Conservation (phyloP, 2,797 vertebrate species). For the Cheirogaleus major region DNA sequence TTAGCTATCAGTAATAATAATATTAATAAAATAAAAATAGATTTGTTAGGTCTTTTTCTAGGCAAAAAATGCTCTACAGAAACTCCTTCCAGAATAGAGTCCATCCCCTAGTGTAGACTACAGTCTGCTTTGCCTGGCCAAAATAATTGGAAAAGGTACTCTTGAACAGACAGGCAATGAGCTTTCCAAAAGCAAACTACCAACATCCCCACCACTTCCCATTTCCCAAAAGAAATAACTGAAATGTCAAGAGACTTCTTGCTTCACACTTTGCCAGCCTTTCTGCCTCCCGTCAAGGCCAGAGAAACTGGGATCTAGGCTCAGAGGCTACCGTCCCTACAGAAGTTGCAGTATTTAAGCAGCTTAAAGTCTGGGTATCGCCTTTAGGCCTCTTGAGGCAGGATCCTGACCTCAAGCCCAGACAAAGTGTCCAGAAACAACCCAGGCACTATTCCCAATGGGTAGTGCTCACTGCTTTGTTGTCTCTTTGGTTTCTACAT, state of each 20-base stretch:
- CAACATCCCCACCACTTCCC: neutral
- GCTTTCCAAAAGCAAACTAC: neutral
- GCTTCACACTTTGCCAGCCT: neutral
- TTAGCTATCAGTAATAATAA: neutral
- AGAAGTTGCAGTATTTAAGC: neutral
- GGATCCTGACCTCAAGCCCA: neutral
- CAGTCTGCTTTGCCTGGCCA: neutral
- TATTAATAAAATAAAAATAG: constrained; percentile 53
- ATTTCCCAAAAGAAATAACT: neutral
- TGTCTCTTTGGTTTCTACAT: neutral
- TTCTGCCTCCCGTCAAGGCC: neutral
- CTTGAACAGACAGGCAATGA: neutral
- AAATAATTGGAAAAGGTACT: neutral
- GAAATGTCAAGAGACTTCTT: constrained; percentile 20
- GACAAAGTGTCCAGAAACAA: neutral
- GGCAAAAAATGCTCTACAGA: neutral
- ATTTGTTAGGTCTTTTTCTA: neutral
- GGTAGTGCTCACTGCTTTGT: neutral
- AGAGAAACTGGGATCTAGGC: neutral
- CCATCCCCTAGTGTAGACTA: neutral
- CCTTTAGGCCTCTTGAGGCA: neutral
- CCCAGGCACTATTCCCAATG: neutral
- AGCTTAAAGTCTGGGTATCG: neutral
- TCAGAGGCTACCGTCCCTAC: neutral
- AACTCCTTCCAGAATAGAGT: neutral